These are phyloP conservation scores for Mastigias papua DNA, from an alignment of 30 jellyfish, hydroid and myxozoan species.

Conservation along the genomic window DNA sequence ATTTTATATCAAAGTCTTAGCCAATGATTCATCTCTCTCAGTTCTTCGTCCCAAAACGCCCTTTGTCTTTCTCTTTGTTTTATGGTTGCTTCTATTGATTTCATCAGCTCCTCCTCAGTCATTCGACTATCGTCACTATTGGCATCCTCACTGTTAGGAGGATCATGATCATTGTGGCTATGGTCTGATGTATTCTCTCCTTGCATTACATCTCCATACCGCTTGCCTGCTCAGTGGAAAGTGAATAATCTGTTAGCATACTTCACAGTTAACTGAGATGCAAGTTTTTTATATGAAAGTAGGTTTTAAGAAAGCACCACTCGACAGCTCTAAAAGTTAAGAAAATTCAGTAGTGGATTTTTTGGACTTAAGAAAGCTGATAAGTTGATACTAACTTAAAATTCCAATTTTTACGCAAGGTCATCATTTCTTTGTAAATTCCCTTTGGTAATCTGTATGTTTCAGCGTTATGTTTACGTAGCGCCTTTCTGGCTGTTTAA, in stretches of 20 bases:
- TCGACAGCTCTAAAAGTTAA: too few species aligned
- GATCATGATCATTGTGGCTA: neutral
- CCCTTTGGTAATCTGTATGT: too few species aligned
- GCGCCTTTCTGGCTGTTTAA: too few species aligned
- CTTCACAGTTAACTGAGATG: too few species aligned
- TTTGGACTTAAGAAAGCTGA: too few species aligned
- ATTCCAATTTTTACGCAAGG: too few species aligned
- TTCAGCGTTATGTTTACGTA: too few species aligned
- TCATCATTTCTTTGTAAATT: too few species aligned
- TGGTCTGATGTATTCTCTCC: constrained; percentile 3
- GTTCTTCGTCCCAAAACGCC: constrained; percentile 18
- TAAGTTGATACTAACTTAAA: too few species aligned
- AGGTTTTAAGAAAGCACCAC: too few species aligned
- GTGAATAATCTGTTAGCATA: neutral
- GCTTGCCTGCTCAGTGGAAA: neutral
- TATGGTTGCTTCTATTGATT: neutral
- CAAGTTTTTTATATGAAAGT: too few species aligned
- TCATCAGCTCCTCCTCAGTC: constrained; percentile 22
- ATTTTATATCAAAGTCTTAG: neutral
- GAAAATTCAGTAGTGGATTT: too few species aligned
- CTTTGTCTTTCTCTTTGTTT: neutral
- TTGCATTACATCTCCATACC: constrained; percentile 6
- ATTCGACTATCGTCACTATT: neutral
- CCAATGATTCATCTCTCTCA: constrained; percentile 25
- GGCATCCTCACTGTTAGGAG: neutral